Evolutionary conservation across 2,797 vertebrate species (phyloP), one percentile per base, ranked within the genome.

Genomic region (Sebastolobus altivelis): DNA sequence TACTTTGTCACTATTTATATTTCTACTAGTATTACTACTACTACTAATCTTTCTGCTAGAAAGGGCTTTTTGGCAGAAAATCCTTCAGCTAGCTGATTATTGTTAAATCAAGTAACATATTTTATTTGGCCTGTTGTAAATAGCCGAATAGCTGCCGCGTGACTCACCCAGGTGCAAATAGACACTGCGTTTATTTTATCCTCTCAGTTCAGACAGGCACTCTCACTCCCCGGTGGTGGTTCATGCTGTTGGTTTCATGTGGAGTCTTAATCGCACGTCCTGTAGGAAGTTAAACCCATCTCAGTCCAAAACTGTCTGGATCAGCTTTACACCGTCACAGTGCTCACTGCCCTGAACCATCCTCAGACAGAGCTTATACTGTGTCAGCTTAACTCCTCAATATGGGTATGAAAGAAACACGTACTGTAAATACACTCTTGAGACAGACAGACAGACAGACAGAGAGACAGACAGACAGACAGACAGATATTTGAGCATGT

Each of bases 341-440:
- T 33, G 4, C 33, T 63, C 37, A 59, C 62, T 73, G 49, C 35
- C 13, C 62, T 74, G 54, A 75, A 65, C 38, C 38, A 69, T 54
- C 72, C 37, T 70, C 40, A 46, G 37, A 77, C 38, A 66, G 25
- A 79, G 62, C 38, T 55, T 20, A 70, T 33, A 40, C 31, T 43
- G 31, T 66, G 67, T 71, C 55, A 77, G 72, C 81, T 74, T 84
- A 80, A 72, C 68, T 61, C 66, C 35, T 80, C 31, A 54, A 46
- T 43, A 56, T 33, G 35, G 13, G 7, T n/a, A 8, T 38, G 11
- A 61, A 61, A 61, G 38, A 70, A 43, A 60, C 40, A 43, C 0
- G 3, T 31, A 49, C 40, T 62, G 70, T 46, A 52, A 33, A 13
- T 37, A 37, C 31, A 31, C 54, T 52, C 10, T 46, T 4, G 22